Evolutionary conservation across 2,888 invertebrate species (phyloP).

Genomic region (Diabrotica balteata): DNA sequence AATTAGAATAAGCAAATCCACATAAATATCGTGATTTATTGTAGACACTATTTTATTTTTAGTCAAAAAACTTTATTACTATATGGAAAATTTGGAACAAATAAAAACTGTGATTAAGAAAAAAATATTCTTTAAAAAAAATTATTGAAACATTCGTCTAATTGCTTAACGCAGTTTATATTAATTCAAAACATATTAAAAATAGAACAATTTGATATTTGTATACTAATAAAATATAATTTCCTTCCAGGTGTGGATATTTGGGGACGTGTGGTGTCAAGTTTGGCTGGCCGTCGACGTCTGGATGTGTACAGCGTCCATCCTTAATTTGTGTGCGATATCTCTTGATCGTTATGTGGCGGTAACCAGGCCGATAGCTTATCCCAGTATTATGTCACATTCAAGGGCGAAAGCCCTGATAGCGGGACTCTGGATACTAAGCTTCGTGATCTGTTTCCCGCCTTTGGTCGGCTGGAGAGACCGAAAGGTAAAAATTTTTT

Average conservation of each 20-base stretch:
- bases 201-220: too few relatives aligned
- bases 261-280: conserved; percentile 94
- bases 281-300: conserved; percentile 98
- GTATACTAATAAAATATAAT: background rate
- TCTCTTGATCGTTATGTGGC: conserved; percentile 95
- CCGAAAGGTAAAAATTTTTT: conserved; percentile 64
- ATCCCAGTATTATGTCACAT: conserved; percentile 90
- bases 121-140: too few relatives aligned
- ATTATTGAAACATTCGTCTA: too few relatives aligned
- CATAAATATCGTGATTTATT: too few relatives aligned
- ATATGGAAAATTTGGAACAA: too few relatives aligned
- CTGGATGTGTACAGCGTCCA: conserved; percentile 98
- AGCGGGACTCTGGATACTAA: conserved; percentile 92
- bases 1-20: too few relatives aligned
- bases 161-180: too few relatives aligned
- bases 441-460: conserved; percentile 96
- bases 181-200: too few relatives aligned
- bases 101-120: too few relatives aligned
- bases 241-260: conserved; percentile 86
- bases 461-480: conserved; percentile 95
- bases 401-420: conserved; percentile 86
- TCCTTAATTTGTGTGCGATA: conserved; percentile 94
- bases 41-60: too few relatives aligned
- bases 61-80: too few relatives aligned
- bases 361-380: conserved; percentile 94